Evolutionary conservation across 2,888 invertebrate species (phyloP).

Genomic region (Malachius bipustulatus): DNA sequence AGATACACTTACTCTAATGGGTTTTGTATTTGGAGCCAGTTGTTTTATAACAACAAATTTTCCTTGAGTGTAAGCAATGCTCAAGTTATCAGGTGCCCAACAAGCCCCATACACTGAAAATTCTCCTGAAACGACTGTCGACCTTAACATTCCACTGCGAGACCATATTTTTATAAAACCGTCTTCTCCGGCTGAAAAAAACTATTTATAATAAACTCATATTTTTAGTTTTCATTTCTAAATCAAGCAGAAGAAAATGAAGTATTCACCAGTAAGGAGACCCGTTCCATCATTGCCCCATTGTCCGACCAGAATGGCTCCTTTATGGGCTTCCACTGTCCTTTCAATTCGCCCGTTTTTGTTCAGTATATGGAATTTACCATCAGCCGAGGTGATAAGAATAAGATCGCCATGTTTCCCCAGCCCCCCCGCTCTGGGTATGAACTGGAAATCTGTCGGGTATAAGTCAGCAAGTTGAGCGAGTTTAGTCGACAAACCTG

Average conservation of each 20-base stretch:
- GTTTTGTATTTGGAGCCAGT: slow-evolving; percentile 60
- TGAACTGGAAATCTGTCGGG: slow-evolving; percentile 85
- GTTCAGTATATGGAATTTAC: slow-evolving; percentile 80
- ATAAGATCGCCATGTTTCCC: slow-evolving; percentile 64
- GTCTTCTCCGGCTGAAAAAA: slow-evolving; percentile 80
- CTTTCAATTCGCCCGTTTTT: slow-evolving; percentile 87
- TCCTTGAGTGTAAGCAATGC: slow-evolving; percentile 58
- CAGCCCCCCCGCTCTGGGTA: slow-evolving; percentile 52
- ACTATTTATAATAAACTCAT: too few relatives aligned
- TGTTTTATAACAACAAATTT: slow-evolving; percentile 57
- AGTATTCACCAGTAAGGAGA: slow-evolving; percentile 63
- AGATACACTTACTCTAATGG: slow-evolving; percentile 47
- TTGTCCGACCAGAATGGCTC: slow-evolving; percentile 76
- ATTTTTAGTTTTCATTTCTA: too few relatives aligned
- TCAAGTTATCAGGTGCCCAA: slow-evolving; percentile 66
- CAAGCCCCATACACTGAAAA: slow-evolving; percentile 71
- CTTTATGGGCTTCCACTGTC: slow-evolving; percentile 83
- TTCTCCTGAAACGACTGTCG: slow-evolving; percentile 71
- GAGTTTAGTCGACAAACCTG: slow-evolving; percentile 62
- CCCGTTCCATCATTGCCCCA: slow-evolving; percentile 96
- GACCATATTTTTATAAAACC: slow-evolving; percentile 97
- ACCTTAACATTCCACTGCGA: slow-evolving; percentile 83
- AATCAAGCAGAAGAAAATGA: background rate
- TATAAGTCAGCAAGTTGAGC: slow-evolving; percentile 74
- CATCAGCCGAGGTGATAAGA: slow-evolving; percentile 78